Base-by-base conservation (phyloP, 2,113 vertebrate genomes). In the Mormyrus iriodes region DNA sequence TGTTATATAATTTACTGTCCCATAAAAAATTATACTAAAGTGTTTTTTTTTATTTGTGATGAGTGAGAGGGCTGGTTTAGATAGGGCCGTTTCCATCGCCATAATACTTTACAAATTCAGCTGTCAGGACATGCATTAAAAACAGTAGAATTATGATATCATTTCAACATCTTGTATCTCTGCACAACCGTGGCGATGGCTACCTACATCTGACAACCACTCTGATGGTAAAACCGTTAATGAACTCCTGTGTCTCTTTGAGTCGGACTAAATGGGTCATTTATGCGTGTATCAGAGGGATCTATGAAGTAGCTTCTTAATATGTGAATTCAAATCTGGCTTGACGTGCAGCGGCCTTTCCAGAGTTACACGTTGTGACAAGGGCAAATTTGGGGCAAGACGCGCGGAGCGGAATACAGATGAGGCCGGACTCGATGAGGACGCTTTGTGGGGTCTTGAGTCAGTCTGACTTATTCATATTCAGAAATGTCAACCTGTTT, bases 401-500 rank as follows among this genome's bases (percentile, higher is more conserved):
- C 85, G 55, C 55, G 89, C 87, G 73, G 58, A 61, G 91, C 69
- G 42, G 88, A 90, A 93, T 92, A 83, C 89, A 91, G 92, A 93
- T 93, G 89, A 76, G 61, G 89, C 3, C 79, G 89, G 46, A 76
- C 89, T 92, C 69, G 88, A 46, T 55, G 90, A 88, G 24, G 19
- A 35, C 10, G 27, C 17, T 69, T 83, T 90, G 76, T 83, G 58
- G 31, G 21, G 65, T 55, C 35, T 90, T 88, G 82, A 87, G 69
- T 88, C 53, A 90, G 87, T 90, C 92, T 51, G 58, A 52, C 90
- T 91, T 58, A 92, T 93, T 92, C 91, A 89, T 17, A 92, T 82
- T 69, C 88, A 90, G 85, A 93, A 93, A 94, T 94, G 93, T 94
- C 93, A 95, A 91, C 89, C 92, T 91, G 89, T 92, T 94, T 92